These are phyloP conservation scores for Pollenia angustigena DNA, from an alignment of 2,888 invertebrate genomes.

Conservation along the genomic window DNA sequence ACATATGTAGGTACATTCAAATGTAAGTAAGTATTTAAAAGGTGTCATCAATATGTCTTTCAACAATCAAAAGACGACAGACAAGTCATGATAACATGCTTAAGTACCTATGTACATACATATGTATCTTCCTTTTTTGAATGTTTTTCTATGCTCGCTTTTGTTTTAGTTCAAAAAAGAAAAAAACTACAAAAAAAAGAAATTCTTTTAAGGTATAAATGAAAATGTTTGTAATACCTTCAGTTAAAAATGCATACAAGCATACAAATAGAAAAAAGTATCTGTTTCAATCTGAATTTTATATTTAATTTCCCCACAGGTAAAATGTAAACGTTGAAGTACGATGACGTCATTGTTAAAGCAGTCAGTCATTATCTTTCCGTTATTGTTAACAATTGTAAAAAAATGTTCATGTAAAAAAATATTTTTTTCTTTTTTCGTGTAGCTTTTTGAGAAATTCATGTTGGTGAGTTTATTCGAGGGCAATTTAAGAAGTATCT, in stretches of 20 bases:
- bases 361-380: slow-evolving; percentile 36
- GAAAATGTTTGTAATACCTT: slow-evolving; percentile 7
- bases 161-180: background rate
- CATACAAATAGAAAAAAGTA: slow-evolving; percentile 1
- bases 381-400: slow-evolving; percentile 49
- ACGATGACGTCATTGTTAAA: slow-evolving; percentile 61
- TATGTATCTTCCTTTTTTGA: slow-evolving; percentile 1
- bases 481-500: background rate
- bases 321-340: background rate
- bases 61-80: slow-evolving; percentile 26
- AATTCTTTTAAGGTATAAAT: slow-evolving; percentile 11
- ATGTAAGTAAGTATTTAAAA: background rate
- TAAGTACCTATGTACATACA: background rate
- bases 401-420: slow-evolving; percentile 43
- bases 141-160: background rate
- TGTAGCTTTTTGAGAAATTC: slow-evolving; percentile 33
- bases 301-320: slow-evolving; percentile 20
- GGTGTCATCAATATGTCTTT: slow-evolving; percentile 67
- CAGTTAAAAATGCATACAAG: background rate
- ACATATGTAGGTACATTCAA: no score
- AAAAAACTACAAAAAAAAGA: background rate
- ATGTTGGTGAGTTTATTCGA: background rate
- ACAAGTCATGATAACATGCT: slow-evolving; percentile 38
- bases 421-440: slow-evolving; percentile 11
- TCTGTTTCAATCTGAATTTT: slow-evolving; percentile 14